Percentiles rank a stretch among this genome's conserved stretches.
Evolutionary conservation across 2,113 vertebrate genomes (phyloP).

Genomic region (Cygnus buccinator): DNA sequence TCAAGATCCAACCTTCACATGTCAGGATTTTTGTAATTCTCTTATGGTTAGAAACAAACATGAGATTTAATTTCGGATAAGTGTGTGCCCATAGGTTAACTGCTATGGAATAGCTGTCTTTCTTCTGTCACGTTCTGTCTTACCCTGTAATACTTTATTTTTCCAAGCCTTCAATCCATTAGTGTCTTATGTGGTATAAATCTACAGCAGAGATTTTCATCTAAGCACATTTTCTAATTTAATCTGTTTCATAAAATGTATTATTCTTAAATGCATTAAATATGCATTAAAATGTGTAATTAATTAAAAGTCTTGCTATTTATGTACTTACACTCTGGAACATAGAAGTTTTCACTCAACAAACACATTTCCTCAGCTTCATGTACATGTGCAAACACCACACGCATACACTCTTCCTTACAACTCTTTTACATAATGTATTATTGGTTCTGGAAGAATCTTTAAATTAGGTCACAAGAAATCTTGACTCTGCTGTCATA

Average conservation of each 20-base stretch:
- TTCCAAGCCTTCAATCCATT: neutral
- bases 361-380: neutral
- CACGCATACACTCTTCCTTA: neutral
- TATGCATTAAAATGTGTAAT: neutral
- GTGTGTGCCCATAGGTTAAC: neutral
- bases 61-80: neutral
- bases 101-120: neutral
- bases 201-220: neutral
- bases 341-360: neutral
- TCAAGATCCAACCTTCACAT: neutral
- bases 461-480: neutral
- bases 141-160: neutral
- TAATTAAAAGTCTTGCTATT: neutral
- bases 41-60: neutral
- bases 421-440: neutral
- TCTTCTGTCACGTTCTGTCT: neutral
- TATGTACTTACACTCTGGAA: neutral
- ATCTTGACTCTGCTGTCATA: neutral
- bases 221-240: neutral
- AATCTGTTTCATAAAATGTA: neutral
- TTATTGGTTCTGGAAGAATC: neutral
- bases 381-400: neutral
- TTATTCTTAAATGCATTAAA: neutral
- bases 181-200: neutral
- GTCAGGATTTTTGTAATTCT: neutral